These are phyloP conservation scores for Chloroceryle amazona DNA, from an alignment of 2,797 vertebrate genomes.

Conservation along the genomic window DNA sequence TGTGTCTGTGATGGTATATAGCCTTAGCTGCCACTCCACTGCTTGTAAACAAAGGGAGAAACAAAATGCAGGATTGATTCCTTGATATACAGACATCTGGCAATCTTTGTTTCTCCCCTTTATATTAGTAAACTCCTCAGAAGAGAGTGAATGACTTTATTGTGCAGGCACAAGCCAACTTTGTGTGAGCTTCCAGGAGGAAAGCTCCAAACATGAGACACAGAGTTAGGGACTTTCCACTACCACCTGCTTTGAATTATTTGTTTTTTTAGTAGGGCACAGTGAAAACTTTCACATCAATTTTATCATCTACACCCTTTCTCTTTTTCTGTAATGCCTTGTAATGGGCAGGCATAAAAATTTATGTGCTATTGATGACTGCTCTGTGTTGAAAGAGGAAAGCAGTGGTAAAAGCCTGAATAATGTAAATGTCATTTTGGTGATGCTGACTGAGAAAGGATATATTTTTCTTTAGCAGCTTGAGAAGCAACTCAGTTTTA, in stretches of 20 bases:
- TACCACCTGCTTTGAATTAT: neutral
- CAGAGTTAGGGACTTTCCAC: neutral
- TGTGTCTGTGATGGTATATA: neutral
- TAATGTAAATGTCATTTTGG: conserved; percentile 31
- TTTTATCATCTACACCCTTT: conserved; percentile 7
- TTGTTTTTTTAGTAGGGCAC: neutral
- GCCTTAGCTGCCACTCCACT: neutral
- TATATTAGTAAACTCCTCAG: neutral
- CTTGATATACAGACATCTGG: neutral
- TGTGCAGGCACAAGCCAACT: neutral
- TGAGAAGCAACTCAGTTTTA: conserved; percentile 22
- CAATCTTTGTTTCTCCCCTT: neutral
- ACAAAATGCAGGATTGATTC: neutral
- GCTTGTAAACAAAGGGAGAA: neutral
- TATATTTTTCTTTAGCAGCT: neutral
- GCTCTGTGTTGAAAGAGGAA: neutral
- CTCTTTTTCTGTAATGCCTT: conserved; percentile 33
- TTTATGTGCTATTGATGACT: neutral
- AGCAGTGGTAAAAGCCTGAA: conserved; percentile 21
- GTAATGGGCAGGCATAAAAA: conserved; percentile 28
- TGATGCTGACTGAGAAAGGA: neutral
- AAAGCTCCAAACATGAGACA: conserved; percentile 11
- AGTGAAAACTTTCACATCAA: neutral
- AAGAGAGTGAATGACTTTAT: neutral
- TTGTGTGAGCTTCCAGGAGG: neutral